A percentile compares a stretch with the other conserved stretches of the same genome.
Evolutionary conservation across 2,797 vertebrate species (phyloP).

Genomic region (Helicolenus hilgendorfi): DNA sequence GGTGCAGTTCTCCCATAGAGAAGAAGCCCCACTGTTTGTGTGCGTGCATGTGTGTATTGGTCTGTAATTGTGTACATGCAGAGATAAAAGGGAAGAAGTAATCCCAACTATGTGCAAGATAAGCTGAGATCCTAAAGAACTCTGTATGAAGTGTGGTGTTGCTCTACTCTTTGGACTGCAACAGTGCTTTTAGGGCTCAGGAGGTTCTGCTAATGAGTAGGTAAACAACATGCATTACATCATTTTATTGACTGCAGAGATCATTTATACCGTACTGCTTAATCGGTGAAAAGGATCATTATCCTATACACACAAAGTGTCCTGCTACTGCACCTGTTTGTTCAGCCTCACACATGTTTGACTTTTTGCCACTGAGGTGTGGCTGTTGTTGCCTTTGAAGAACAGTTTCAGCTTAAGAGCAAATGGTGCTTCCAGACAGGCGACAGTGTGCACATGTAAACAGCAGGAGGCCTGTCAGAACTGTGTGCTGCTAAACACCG

Average conservation of each 20-base stretch:
- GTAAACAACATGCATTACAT: not conserved
- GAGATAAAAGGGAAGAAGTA: constrained; percentile 52
- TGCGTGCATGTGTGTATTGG: not conserved
- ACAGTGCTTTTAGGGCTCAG: not conserved
- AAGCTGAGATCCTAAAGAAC: constrained; percentile 24
- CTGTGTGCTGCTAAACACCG: not conserved
- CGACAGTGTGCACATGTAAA: constrained; percentile 39
- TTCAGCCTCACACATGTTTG: constrained; percentile 31
- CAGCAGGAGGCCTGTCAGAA: constrained; percentile 4
- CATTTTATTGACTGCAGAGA: not conserved
- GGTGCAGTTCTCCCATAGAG: constrained; percentile 31
- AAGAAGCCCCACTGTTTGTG: constrained; percentile 24
- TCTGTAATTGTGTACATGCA: constrained; percentile 8
- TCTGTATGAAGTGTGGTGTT: constrained; percentile 16
- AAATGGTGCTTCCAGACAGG: constrained; percentile 24
- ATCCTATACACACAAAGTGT: not conserved
- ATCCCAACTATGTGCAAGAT: constrained; percentile 43
- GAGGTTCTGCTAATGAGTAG: not conserved
- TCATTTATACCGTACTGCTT: not conserved
- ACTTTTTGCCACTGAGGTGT: constrained; percentile 48
- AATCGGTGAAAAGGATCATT: not conserved
- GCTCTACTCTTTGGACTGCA: constrained; percentile 6
- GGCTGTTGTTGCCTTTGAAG: constrained; percentile 57
- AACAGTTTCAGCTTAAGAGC: constrained; percentile 36
- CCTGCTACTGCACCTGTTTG: constrained; percentile 45